These are phyloP conservation scores for Frieseomelitta varia DNA, from an alignment of 1,140 invertebrate species.

Conservation along the genomic window DNA sequence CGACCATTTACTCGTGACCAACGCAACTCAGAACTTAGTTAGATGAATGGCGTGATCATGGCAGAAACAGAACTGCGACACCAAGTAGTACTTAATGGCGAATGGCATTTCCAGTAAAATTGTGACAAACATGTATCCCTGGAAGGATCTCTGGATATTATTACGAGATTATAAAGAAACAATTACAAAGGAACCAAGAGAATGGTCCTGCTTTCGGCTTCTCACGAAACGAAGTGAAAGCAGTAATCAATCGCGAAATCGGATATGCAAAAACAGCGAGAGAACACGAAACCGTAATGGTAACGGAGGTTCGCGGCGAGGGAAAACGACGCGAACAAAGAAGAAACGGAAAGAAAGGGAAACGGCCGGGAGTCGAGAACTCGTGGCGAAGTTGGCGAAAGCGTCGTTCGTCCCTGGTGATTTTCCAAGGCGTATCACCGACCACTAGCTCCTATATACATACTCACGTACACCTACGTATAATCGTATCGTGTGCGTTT, in stretches of 20 bases:
- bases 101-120: too few species aligned
- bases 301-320: background rate
- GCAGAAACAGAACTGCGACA: background rate
- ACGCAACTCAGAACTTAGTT: conserved; percentile 60
- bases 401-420: conserved; percentile 71
- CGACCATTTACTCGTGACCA: conserved; percentile 72
- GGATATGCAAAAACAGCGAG: background rate
- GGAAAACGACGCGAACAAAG: background rate
- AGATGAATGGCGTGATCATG: conserved; percentile 1
- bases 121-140: background rate
- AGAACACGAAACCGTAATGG: background rate
- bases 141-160: background rate
- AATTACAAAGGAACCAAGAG: too few species aligned
- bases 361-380: conserved; percentile 44
- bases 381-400: conserved; percentile 68
- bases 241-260: background rate
- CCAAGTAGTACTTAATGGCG: conserved; percentile 12
- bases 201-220: background rate
- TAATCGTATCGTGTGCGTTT: conserved; percentile 55
- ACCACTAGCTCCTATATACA: conserved; percentile 24
- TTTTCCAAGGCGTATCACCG: conserved; percentile 35
- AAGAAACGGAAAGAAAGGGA: conserved; percentile 14
- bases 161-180: background rate
- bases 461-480: conserved; percentile 37
- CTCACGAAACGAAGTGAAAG: background rate